phyloP scores from a whole-genome alignment of 2,888 invertebrate genomes.

The Stenodera caucasica region DNA sequence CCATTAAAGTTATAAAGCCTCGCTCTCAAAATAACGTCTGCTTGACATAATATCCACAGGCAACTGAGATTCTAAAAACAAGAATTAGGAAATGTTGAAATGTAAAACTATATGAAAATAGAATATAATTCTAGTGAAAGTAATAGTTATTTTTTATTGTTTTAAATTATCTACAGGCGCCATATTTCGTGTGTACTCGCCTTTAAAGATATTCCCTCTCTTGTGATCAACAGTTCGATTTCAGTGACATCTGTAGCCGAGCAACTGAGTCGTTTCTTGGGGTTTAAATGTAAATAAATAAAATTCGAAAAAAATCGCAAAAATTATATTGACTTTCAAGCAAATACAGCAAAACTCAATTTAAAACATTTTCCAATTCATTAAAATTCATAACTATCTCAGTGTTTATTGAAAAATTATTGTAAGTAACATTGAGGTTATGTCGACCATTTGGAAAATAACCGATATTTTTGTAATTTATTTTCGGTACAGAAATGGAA shows the following conservation, averaged over 20 bases:
- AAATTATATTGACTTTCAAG: not conserved
- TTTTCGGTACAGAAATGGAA: not conserved
- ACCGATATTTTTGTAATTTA: not conserved
- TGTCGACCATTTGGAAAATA: not conserved
- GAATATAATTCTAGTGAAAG: no score
- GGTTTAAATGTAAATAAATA: conserved; percentile 7
- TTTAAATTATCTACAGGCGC: no score
- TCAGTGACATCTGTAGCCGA: not conserved
- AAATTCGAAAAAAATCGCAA: not conserved
- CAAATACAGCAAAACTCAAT: not conserved
- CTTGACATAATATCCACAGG: no score
- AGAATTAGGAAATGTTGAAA: no score
- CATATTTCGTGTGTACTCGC: no score
- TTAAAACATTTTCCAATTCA: not conserved
- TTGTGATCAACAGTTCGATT: no score
- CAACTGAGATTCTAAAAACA: no score
- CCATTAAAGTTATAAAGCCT: no score
- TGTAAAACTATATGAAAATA: no score
- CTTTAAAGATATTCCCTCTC: no score
- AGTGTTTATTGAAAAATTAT: not conserved
- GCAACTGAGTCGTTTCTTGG: not conserved
- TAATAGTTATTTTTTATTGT: no score
- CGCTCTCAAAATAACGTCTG: no score
- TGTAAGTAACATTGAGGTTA: not conserved
- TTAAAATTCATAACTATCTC: not conserved